These are phyloP conservation scores for Helicoverpa assulta DNA, from an alignment of 2,888 invertebrate genomes.

Conservation along the genomic window DNA sequence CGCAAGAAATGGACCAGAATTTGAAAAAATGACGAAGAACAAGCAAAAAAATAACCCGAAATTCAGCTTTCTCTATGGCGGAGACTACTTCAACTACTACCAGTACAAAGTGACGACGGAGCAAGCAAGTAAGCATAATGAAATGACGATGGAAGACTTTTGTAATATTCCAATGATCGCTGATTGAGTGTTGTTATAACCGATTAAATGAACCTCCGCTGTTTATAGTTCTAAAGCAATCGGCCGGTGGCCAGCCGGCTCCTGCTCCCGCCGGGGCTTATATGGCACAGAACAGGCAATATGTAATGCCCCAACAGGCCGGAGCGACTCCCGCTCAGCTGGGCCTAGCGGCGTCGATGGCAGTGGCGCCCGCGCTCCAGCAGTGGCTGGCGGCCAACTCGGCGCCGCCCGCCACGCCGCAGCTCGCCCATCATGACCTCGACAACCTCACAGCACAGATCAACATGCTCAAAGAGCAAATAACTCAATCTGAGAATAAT, in stretches of 20 bases:
- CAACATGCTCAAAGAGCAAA: slow-evolving; percentile 96
- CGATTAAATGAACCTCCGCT: slow-evolving; percentile 89
- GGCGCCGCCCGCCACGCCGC: slow-evolving; percentile 72
- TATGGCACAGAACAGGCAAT: slow-evolving; percentile 90
- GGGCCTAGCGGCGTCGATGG: slow-evolving; percentile 88
- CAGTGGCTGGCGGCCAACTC: slow-evolving; percentile 87
- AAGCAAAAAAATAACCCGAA: slow-evolving; percentile 99
- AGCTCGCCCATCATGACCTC: slow-evolving; percentile 77
- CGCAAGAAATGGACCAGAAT: slow-evolving; percentile 99
- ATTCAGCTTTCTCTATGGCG: slow-evolving; percentile 99
- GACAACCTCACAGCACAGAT: slow-evolving; percentile 94
- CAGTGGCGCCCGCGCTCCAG: slow-evolving; percentile 85
- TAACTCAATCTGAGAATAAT: slow-evolving; percentile 98
- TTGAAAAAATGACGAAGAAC: slow-evolving; percentile 99
- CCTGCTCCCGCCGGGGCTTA: slow-evolving; percentile 88
- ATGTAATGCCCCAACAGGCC: slow-evolving; percentile 90
- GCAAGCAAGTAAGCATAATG: slow-evolving; percentile 95
- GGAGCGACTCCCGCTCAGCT: slow-evolving; percentile 90
- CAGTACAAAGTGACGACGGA: slow-evolving; percentile 98
- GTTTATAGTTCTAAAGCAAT: slow-evolving; percentile 95
- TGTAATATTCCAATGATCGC: slow-evolving; percentile 80
- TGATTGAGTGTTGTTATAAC: slow-evolving; percentile 84
- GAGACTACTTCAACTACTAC: slow-evolving; percentile 98
- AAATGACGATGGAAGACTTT: slow-evolving; percentile 72
- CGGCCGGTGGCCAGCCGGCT: slow-evolving; percentile 89